phyloP scores from a whole-genome alignment of 2,113 vertebrate genomes.

The Callithrix jacchus region DNA sequence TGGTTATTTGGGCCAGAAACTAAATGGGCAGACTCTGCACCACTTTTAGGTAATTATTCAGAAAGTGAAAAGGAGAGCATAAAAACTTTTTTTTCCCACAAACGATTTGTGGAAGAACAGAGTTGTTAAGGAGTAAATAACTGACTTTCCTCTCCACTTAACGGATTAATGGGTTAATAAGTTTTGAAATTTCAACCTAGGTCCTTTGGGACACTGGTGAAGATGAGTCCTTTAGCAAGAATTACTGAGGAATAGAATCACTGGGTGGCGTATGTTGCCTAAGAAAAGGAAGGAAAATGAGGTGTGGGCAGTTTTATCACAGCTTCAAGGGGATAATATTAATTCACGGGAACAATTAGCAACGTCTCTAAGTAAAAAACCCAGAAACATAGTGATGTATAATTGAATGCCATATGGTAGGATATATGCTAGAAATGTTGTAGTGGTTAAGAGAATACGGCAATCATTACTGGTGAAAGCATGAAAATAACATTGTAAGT shows the following conservation, averaged over 20 bases:
- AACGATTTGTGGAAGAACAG: not conserved
- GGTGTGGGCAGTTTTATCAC: fast-evolving
- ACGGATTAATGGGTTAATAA: not conserved
- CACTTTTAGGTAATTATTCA: not conserved
- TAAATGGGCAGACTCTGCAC: no score
- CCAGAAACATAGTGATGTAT: not conserved
- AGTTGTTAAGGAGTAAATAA: not conserved
- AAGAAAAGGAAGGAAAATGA: not conserved
- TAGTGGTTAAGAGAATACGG: not conserved
- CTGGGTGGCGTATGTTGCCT: not conserved
- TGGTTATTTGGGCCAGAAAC: not conserved
- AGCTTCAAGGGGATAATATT: not conserved
- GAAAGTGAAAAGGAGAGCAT: not conserved
- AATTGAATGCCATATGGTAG: fast-evolving
- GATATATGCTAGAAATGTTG: fast-evolving
- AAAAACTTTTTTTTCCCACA: not conserved
- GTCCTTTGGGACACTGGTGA: not conserved
- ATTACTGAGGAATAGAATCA: not conserved
- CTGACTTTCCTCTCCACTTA: not conserved
- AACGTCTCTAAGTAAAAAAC: not conserved
- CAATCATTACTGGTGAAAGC: fast-evolving
- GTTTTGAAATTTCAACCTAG: not conserved
- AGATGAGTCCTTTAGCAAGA: not conserved
- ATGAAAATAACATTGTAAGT: fast-evolving
- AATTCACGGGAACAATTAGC: no score